Evolutionary conservation across 2,888 invertebrate species (phyloP), one percentile per base, ranked within the genome.

Genomic region (Theristus sp.): DNA sequence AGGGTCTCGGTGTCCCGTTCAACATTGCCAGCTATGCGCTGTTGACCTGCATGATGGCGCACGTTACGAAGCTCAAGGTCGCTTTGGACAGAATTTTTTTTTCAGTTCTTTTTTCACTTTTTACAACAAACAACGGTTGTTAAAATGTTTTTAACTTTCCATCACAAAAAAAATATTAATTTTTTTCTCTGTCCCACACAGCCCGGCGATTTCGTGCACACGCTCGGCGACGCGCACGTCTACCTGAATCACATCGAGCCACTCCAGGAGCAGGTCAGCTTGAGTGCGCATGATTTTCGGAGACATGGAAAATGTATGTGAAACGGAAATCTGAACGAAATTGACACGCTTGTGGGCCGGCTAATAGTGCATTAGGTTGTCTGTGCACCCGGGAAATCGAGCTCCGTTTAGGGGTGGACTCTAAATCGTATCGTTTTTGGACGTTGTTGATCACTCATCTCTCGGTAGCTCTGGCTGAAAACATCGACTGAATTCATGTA

Each of bases 21-120:
- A 96, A 96, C 76, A 90, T 98, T 68, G 94, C 96, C 57, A 93
- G 93, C 68, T 98, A 96, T 76, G 82, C 94, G 1, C 75, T 96
- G 30, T 80, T 96, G 1, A 93, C 91, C 1, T 85, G 85, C 69
- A 93, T 98, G 90, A 85, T 96, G 66, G 94, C 96, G 28, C 88
- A 93, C 72, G 82, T 96, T 26, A 89, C 90, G n/a, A 84, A 83
- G 56, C 79, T 93, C 55, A 84, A 89, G 81, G 87, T 86, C 10
- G 20, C 17, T 52, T 22, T 24, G n/a, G n/a, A n/a, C n/a, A n/a
- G n/a, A n/a, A n/a, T n/a, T n/a, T n/a, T n/a, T n/a, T n/a, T n/a
- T 46, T 22, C 72, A 69, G 67, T 71, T 6, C 29, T 27, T 20
- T 57, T 25, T 27, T 64, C 25, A 24, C 49, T 56, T 60, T 55